These are phyloP conservation scores for Sterna hirundo DNA, from an alignment of 2,113 vertebrate species.

Conservation along the genomic window DNA sequence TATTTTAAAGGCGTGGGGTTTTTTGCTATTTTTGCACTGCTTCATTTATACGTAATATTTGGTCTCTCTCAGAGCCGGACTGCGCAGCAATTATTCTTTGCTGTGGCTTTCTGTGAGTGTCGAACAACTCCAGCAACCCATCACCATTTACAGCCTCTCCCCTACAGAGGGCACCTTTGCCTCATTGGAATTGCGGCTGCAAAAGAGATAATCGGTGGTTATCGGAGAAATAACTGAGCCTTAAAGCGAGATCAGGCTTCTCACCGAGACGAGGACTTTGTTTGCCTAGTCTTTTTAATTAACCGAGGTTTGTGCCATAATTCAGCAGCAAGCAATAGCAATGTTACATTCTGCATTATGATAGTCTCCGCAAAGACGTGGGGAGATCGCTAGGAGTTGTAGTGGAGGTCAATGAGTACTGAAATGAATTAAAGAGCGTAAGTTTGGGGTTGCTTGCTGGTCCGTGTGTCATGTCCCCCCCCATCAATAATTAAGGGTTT, in stretches of 20 bases:
- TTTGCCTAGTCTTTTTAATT: conserved; percentile 40
- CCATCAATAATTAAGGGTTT: conserved; percentile 41
- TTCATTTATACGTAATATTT: background rate
- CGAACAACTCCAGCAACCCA: background rate
- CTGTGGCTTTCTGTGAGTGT: background rate
- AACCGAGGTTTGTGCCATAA: background rate
- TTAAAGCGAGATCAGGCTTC: conserved; percentile 1
- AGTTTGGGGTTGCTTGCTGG: background rate
- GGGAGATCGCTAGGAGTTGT: conserved; percentile 41
- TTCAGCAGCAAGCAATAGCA: background rate
- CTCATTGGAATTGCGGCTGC: conserved; percentile 71
- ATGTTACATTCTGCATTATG: conserved; percentile 6
- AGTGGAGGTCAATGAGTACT: conserved; percentile 37
- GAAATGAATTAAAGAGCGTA: conserved; percentile 54
- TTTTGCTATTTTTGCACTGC: background rate
- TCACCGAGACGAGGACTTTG: background rate
- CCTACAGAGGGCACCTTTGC: conserved; percentile 84
- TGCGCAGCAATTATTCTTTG: background rate
- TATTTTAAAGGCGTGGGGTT: background rate
- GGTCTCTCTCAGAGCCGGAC: background rate
- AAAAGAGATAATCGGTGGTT: conserved; percentile 40
- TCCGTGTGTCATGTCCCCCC: background rate
- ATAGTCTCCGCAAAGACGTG: background rate
- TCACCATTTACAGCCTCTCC: conserved; percentile 68
- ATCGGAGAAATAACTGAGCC: conserved; percentile 44